These are phyloP conservation scores for Psix sp. DNA, from an alignment of 1,140 invertebrate genomes.

Conservation along the genomic window DNA sequence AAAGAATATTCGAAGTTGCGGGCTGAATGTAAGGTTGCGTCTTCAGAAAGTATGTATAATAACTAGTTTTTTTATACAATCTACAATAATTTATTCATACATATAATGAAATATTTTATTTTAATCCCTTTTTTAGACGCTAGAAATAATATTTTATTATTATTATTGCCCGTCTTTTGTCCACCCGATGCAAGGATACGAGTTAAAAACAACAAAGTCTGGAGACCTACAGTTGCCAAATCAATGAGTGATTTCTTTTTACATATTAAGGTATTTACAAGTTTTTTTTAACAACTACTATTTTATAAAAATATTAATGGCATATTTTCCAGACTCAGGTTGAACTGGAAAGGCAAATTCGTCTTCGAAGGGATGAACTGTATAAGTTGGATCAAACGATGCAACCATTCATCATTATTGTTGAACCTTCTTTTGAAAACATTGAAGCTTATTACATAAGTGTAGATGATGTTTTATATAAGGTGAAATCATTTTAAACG, in stretches of 20 bases:
- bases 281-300: neutral
- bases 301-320: neutral
- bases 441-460: slow-evolving; percentile 27
- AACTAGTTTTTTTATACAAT: neutral
- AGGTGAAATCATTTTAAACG: slow-evolving; percentile 25
- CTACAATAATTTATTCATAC: too few relatives aligned
- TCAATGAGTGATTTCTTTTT: slow-evolving; percentile 10
- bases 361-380: neutral
- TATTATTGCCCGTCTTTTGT: slow-evolving; percentile 14
- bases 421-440: slow-evolving; percentile 5
- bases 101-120: slow-evolving; percentile 2
- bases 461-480: slow-evolving; percentile 25
- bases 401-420: slow-evolving; percentile 39
- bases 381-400: neutral
- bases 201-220: slow-evolving; percentile 11
- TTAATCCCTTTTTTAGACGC: slow-evolving; percentile 7
- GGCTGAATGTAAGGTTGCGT: neutral
- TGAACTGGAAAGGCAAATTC: neutral
- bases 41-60: neutral
- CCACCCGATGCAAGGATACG: slow-evolving; percentile 9
- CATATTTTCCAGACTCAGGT: neutral
- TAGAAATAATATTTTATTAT: slow-evolving; percentile 2
- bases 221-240: slow-evolving; percentile 13
- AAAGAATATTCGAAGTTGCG: slow-evolving; percentile 1
- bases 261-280: slow-evolving; percentile 1